phyloP scores from a whole-genome alignment of 2,888 invertebrate genomes.

The Andricus quercusramuli region DNA sequence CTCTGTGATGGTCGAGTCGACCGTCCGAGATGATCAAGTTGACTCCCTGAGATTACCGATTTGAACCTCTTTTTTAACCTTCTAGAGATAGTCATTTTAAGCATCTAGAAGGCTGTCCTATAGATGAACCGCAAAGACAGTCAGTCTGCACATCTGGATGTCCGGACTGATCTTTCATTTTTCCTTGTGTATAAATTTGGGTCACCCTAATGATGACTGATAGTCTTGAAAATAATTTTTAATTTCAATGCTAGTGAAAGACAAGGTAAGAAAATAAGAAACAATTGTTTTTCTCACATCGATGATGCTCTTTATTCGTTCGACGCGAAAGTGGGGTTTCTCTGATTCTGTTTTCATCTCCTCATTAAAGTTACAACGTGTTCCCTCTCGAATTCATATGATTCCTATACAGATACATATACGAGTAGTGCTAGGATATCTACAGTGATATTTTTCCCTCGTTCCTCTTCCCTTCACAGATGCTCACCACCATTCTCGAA shows the following conservation, averaged over 20 bases:
- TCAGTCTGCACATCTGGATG: too few species aligned
- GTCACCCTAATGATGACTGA: too few species aligned
- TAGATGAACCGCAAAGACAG: too few species aligned
- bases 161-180: too few species aligned
- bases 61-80: too few species aligned
- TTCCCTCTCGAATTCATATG: constrained; percentile 61
- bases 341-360: constrained; percentile 51
- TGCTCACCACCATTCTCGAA: constrained; percentile 31
- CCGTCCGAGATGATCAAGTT: too few species aligned
- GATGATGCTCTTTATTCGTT: constrained; percentile 56
- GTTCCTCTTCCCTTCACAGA: constrained; percentile 41
- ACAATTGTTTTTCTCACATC: constrained; percentile 52
- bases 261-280: constrained; percentile 5
- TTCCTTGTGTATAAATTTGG: too few species aligned
- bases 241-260: not conserved
- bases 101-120: too few species aligned
- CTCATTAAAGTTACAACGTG: constrained; percentile 64
- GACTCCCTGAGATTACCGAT: too few species aligned
- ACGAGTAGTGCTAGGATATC: constrained; percentile 73
- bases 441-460: constrained; percentile 74
- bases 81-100: too few species aligned
- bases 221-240: too few species aligned
- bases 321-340: constrained; percentile 59
- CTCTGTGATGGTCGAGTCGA: too few species aligned
- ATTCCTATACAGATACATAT: constrained; percentile 60